Base-by-base conservation (phyloP, 1,140 invertebrate species). In the Drosophila murphyi region DNA sequence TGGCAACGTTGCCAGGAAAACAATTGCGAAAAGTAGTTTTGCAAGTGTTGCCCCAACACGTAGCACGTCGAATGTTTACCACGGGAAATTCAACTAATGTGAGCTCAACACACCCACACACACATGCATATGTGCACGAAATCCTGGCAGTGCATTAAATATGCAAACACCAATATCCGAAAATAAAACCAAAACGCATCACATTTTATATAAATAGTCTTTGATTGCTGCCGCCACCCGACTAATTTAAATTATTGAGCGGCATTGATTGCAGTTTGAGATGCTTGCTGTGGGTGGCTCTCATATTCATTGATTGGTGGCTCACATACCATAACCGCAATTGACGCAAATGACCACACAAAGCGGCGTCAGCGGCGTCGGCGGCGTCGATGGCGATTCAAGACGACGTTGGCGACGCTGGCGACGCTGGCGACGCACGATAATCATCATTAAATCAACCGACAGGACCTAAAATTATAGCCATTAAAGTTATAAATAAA, bases 21-120 rank as follows among this genome's bases (percentile, higher is more conserved):
- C 85, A 89, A 89, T 89, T 89, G 85, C 81, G 80, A 81, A 89
- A 81, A 89, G 85, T 89, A 90, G 78, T 89, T 90, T 90, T 78
- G 55, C 61, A 81, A 80, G 71, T 80, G 63, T 35, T 76, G 64
- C 59, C 28, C 65, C 37, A 62, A 83, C 82, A 79, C 83, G 80
- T 80, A 88, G 37, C 71, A 43, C 60, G 60, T 48, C 52, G 69
- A 89, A 85, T 89, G 74, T 87, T 80, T 78, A 78, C 74, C 83
- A 54, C 83, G 82, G 82, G 78, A 87, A 87, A 87, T 87, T 79
- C 86, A 73, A 63, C 63, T 78, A 78, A 80, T 80, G 81, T 83
- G 76, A 63, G 56, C 55, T 70, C 39, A 62, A 54, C 48, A 47
- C 41, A 62, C 29, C 37, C 34, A 57, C 47, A 51, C 7, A 35